Evolutionary conservation across 2,888 invertebrate genomes (phyloP).

Genomic region (Stratiomys singularior): DNA sequence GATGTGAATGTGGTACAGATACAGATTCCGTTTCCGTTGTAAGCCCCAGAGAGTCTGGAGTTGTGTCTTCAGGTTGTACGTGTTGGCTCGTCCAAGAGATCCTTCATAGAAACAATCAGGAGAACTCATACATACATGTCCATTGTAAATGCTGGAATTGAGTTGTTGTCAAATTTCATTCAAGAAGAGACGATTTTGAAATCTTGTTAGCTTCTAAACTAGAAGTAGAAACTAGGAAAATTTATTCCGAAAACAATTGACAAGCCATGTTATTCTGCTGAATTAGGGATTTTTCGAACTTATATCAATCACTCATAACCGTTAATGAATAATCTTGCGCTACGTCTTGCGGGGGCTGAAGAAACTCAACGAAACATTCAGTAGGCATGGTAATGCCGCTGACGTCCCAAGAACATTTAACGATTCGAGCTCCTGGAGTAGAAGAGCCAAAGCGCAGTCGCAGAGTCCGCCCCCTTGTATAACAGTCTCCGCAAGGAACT

Average conservation of each 20-base stretch:
- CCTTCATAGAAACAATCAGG: not conserved
- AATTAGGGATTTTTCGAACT: too few species aligned
- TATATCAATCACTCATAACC: too few species aligned
- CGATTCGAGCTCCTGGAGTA: too few species aligned
- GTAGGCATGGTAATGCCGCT: too few species aligned
- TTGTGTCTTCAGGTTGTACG: not conserved
- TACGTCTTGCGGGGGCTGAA: too few species aligned
- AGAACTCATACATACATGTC: not conserved
- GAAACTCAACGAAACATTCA: too few species aligned
- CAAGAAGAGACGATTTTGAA: not conserved
- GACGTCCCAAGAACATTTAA: too few species aligned
- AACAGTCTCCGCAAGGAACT: not conserved
- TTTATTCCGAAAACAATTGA: too few species aligned
- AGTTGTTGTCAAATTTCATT: not conserved
- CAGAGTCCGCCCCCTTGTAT: not conserved
- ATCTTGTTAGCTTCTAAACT: too few species aligned
- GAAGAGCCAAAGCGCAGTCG: not conserved
- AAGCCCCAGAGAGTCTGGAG: conserved; percentile 5
- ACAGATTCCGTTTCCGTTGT: conserved; percentile 36
- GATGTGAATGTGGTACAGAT: conserved; percentile 22
- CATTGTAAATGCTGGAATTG: not conserved
- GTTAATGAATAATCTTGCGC: too few species aligned
- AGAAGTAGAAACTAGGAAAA: too few species aligned
- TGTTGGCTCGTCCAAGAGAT: not conserved
- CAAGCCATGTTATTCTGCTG: too few species aligned